These are phyloP conservation scores for Nesoenas mayeri DNA, from an alignment of 2,113 vertebrate genomes.

Conservation along the genomic window DNA sequence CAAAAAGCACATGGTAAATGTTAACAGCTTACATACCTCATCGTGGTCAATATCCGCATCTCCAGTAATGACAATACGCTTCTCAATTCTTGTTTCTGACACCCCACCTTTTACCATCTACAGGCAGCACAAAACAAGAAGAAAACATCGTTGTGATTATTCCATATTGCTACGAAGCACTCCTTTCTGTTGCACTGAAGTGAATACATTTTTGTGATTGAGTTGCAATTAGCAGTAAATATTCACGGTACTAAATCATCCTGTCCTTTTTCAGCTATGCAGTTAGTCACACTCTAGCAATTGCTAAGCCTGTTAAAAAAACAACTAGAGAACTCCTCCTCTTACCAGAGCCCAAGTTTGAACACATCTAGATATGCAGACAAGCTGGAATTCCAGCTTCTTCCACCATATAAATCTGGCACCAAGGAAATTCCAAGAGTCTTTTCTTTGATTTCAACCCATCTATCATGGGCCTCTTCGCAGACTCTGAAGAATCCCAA, in stretches of 20 bases:
- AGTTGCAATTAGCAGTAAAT: background rate
- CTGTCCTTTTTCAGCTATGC: background rate
- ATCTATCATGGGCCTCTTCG: background rate
- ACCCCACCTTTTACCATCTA: constrained; percentile 93
- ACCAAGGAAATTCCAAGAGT: background rate
- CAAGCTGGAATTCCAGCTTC: background rate
- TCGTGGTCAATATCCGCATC: constrained; percentile 98
- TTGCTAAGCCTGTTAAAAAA: background rate
- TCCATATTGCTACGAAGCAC: background rate
- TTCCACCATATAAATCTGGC: background rate
- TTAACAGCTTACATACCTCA: constrained; percentile 71
- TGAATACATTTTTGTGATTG: background rate
- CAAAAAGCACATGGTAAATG: fast-evolving
- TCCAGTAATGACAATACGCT: constrained; percentile 97
- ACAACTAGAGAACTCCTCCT: background rate
- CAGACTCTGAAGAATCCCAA: background rate
- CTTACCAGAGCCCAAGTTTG: background rate
- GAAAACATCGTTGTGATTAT: background rate
- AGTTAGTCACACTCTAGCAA: background rate
- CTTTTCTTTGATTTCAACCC: background rate
- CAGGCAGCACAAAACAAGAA: background rate
- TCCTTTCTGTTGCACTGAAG: background rate
- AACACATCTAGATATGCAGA: background rate
- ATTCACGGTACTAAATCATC: background rate
- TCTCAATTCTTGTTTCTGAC: constrained; percentile 98